Percentiles rank a stretch among this genome's conserved stretches.
Conservation (phyloP, 2,888 invertebrate genomes). For the Pterobdella sp. region DNA sequence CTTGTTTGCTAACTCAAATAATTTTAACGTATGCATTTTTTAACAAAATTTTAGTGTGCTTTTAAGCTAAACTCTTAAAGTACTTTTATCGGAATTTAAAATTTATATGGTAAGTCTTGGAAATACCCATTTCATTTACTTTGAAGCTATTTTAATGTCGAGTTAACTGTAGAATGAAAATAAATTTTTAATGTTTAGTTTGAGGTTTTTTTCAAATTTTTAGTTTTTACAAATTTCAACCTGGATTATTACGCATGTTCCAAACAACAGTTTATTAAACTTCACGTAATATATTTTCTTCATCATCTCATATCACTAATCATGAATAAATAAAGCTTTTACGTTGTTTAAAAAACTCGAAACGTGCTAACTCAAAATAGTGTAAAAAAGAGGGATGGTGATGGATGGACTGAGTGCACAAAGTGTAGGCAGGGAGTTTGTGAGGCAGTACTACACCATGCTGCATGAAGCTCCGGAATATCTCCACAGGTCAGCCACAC, state of each 20-base stretch:
- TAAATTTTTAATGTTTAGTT: too few relatives aligned
- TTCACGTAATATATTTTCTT: too few relatives aligned
- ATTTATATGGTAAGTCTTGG: constrained; percentile 9
- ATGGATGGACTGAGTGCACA: constrained; percentile 88
- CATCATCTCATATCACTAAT: too few relatives aligned
- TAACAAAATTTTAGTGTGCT: background rate
- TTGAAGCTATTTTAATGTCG: background rate
- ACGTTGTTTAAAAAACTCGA: too few relatives aligned
- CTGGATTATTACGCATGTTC: too few relatives aligned
- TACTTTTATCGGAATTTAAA: background rate
- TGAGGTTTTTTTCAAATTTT: too few relatives aligned
- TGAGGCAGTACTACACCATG: constrained; percentile 96
- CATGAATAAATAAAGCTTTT: too few relatives aligned
- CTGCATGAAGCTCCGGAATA: constrained; percentile 88
- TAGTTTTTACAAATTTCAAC: too few relatives aligned
- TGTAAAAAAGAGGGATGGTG: constrained; percentile 44
- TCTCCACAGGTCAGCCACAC: constrained; percentile 83
- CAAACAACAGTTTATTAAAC: too few relatives aligned
- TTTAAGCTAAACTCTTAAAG: background rate
- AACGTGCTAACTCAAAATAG: too few relatives aligned
- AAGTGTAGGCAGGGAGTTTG: constrained; percentile 95
- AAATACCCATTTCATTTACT: background rate
- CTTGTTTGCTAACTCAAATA: too few relatives aligned
- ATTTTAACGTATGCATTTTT: background rate
- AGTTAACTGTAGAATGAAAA: too few relatives aligned